phyloP scores from a whole-genome alignment of 2,113 vertebrate genomes.

The Sander vitreus region DNA sequence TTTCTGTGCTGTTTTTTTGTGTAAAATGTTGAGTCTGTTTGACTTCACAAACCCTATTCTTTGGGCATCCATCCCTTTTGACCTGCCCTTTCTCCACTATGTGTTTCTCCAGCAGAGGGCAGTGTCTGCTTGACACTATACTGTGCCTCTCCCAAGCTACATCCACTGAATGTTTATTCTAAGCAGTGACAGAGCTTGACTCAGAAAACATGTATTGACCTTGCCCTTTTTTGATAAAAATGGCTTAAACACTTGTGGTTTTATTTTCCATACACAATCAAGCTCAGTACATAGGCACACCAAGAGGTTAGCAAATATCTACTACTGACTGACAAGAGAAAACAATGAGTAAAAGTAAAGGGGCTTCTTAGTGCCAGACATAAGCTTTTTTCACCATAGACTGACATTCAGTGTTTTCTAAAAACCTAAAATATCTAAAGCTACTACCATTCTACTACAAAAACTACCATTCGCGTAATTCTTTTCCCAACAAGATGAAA shows the following conservation, averaged over 20 bases:
- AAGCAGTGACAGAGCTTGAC: not conserved
- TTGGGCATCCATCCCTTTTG: constrained; percentile 12
- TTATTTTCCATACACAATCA: not conserved
- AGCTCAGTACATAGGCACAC: not conserved
- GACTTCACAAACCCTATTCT: constrained; percentile 18
- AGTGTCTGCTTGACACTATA: constrained; percentile 64
- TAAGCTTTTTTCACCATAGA: not conserved
- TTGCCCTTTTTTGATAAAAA: not conserved
- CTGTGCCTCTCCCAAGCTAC: not conserved
- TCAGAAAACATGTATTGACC: not conserved
- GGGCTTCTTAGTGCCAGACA: not conserved
- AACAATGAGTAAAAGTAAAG: not conserved
- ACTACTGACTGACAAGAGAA: not conserved
- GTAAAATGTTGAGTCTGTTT: constrained; percentile 13
- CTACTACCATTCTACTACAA: not conserved
- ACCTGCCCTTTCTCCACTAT: constrained; percentile 31
- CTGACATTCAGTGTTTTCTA: not conserved
- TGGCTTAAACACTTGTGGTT: not conserved
- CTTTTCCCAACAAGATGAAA: not conserved
- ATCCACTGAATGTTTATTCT: constrained; percentile 10
- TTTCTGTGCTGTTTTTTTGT: constrained; percentile 4
- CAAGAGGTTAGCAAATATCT: not conserved
- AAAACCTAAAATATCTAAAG: not conserved
- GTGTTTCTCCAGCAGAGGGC: constrained; percentile 77
- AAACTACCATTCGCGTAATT: not conserved